phyloP scores from a whole-genome alignment of 2,113 vertebrate genomes.

The Zapornia atra region DNA sequence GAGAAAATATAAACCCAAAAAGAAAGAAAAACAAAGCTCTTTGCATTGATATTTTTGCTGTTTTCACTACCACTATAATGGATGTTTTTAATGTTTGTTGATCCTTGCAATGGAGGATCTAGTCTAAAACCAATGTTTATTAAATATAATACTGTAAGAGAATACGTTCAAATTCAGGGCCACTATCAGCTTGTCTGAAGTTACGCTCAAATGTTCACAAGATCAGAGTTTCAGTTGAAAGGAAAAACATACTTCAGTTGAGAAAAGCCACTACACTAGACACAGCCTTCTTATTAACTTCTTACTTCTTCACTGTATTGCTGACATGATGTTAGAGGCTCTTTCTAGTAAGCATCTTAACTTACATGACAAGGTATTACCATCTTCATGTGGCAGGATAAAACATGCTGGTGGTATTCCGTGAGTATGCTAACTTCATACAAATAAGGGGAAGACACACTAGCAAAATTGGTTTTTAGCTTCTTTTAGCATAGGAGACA shows the following conservation, averaged over 20 bases:
- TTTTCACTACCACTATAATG: neutral
- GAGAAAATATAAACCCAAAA: neutral
- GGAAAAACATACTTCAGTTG: neutral
- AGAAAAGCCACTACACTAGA: neutral
- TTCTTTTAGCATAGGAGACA: neutral
- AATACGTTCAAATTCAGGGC: neutral
- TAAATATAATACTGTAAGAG: neutral
- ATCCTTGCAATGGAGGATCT: neutral
- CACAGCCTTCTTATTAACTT: neutral
- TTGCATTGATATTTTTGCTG: neutral
- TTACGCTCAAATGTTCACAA: neutral
- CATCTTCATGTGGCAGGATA: neutral
- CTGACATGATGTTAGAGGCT: neutral
- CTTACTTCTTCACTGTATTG: neutral
- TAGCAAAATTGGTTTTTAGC: neutral
- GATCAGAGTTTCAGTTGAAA: neutral
- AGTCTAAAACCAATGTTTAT: slow-evolving; percentile 1
- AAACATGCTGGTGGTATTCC: neutral
- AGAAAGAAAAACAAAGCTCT: neutral
- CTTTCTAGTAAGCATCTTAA: neutral
- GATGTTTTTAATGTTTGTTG: neutral
- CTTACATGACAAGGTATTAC: neutral
- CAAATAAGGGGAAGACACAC: neutral
- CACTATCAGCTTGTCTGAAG: neutral
- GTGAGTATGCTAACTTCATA: neutral